A percentile compares a stretch with the other conserved stretches of the same genome.
phyloP scores from a whole-genome alignment of 1,140 invertebrate species.

The Zaprionus vittiger region DNA sequence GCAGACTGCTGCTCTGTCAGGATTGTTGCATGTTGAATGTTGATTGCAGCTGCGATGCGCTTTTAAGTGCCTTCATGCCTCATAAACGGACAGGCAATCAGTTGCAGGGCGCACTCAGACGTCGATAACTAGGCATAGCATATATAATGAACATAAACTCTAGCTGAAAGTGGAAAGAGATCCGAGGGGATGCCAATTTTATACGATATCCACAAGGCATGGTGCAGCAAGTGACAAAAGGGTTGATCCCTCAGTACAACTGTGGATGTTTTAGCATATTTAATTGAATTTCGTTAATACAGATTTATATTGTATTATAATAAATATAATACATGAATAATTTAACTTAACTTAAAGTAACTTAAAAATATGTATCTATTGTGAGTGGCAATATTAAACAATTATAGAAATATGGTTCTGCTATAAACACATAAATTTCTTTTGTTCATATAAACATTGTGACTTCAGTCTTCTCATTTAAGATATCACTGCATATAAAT shows the following conservation, averaged over 20 bases:
- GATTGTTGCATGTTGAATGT: constrained; percentile 35
- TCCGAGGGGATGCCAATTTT: not conserved
- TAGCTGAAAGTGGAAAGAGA: constrained; percentile 18
- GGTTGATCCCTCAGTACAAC: not conserved
- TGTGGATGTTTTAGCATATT: not conserved
- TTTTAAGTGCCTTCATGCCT: constrained; percentile 76
- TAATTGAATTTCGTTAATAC: not conserved
- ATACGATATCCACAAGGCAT: not conserved
- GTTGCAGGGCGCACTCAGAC: constrained; percentile 51
- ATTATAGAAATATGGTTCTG: no score
- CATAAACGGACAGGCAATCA: constrained; percentile 65
- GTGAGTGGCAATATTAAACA: no score
- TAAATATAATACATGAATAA: not conserved
- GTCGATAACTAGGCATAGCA: constrained; percentile 52
- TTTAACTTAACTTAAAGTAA: no score
- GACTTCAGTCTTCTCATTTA: not conserved
- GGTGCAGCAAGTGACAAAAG: not conserved
- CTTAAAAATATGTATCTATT: no score
- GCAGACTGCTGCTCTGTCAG: constrained; percentile 30
- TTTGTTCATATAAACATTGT: not conserved
- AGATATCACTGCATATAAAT: constrained; percentile 2
- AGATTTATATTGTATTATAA: no score
- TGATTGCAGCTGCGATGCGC: constrained; percentile 63
- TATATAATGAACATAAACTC: constrained; percentile 54
- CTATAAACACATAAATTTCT: not conserved